These are phyloP conservation scores for Tympanuchus pallidicinctus DNA, from an alignment of 2,113 vertebrate genomes.

Conservation along the genomic window DNA sequence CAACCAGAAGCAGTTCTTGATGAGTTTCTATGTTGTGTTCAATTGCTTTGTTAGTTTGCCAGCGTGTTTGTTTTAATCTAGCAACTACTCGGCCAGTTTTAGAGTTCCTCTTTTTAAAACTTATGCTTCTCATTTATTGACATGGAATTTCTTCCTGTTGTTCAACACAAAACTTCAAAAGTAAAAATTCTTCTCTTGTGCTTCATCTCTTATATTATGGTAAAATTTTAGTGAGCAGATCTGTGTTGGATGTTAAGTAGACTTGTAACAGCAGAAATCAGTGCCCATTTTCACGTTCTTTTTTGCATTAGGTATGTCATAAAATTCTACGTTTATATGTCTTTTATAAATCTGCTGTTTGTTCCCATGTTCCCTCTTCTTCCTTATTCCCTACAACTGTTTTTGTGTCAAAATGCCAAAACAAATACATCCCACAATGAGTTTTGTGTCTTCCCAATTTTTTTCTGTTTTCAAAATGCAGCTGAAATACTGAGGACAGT, in stretches of 20 bases:
- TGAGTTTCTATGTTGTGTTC: neutral
- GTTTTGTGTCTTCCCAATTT: neutral
- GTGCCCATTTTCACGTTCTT: neutral
- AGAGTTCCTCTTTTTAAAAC: neutral
- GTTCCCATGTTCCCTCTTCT: neutral
- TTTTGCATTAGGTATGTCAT: neutral
- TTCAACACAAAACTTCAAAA: neutral
- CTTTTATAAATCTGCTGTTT: neutral
- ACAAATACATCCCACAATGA: neutral
- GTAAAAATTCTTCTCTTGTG: neutral
- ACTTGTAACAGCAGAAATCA: neutral
- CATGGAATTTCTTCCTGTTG: neutral
- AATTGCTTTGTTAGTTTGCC: neutral
- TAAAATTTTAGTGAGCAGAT: neutral
- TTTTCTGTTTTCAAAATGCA: neutral
- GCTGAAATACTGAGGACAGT: neutral
- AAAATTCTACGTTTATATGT: neutral
- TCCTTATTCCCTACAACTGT: neutral
- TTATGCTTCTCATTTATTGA: neutral
- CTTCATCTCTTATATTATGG: neutral
- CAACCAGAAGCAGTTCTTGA: neutral
- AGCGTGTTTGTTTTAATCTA: constrained; percentile 9
- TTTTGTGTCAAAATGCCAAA: neutral
- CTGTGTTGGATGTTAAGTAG: neutral
- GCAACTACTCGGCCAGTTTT: neutral